A percentile compares a stretch with the other conserved stretches of the same genome.
phyloP scores from a whole-genome alignment of 37 sponge, comb jelly and placozoan species.

The Ianthella basta region DNA sequence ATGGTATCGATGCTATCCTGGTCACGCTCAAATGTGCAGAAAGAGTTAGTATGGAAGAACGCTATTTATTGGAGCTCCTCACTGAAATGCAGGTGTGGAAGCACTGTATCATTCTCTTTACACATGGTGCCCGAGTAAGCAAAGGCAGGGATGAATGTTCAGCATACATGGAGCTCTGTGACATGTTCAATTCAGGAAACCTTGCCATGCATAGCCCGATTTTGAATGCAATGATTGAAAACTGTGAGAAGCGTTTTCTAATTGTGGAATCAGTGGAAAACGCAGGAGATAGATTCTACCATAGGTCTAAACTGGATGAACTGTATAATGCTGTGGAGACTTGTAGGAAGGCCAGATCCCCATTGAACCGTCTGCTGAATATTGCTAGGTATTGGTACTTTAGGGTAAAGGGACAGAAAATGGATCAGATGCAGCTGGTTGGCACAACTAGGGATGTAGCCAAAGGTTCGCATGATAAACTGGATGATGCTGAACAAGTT shows the following conservation, averaged over 20 bases:
- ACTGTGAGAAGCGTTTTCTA: neutral
- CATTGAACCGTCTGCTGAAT: too few relatives aligned
- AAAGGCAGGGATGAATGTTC: neutral
- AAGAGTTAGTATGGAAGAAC: neutral
- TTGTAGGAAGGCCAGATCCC: too few relatives aligned
- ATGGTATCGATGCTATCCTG: conserved; percentile 21
- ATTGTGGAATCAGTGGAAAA: conserved; percentile 18
- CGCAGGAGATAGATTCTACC: neutral
- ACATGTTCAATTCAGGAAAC: neutral
- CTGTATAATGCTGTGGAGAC: neutral
- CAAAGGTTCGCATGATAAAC: too few relatives aligned
- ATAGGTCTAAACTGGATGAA: conserved; percentile 1
- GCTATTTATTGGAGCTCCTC: neutral
- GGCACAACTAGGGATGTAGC: too few relatives aligned
- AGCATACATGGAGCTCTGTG: neutral
- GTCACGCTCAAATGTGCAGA: neutral
- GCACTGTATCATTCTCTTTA: conserved; percentile 21
- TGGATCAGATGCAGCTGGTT: too few relatives aligned
- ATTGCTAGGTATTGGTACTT: too few relatives aligned
- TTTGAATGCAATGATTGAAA: neutral
- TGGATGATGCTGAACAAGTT: too few relatives aligned
- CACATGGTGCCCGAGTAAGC: conserved; percentile 4
- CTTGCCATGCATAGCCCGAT: neutral
- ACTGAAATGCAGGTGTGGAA: conserved; percentile 5
- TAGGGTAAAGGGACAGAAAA: too few relatives aligned